A percentile compares a stretch with the other conserved stretches of the same genome.
These are phyloP conservation scores for Meloidogyne hapla DNA, from an alignment of 1,140 invertebrate species.

Conservation along the genomic window DNA sequence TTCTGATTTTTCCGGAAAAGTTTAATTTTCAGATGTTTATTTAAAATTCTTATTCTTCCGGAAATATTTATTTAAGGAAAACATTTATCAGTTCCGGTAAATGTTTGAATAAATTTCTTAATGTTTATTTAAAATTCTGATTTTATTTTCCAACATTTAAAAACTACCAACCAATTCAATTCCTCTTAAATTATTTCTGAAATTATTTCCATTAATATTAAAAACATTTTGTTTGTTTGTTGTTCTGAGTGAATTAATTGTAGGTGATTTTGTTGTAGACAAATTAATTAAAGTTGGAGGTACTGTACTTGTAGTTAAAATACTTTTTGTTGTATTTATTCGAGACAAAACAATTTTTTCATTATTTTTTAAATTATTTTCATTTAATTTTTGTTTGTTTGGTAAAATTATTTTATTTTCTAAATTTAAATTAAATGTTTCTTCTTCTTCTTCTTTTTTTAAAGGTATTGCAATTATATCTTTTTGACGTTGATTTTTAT, in stretches of 20 bases:
- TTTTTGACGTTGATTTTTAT: not conserved
- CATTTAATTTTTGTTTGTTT: slow-evolving; percentile 2
- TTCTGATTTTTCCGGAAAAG: too few species aligned
- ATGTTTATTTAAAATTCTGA: too few species aligned
- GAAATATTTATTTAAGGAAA: too few species aligned
- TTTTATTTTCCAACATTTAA: too few species aligned
- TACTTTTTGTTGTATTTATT: too few species aligned
- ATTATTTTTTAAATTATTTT: slow-evolving; percentile 7
- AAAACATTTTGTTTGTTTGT: not conserved
- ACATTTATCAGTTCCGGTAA: too few species aligned
- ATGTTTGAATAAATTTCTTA: too few species aligned
- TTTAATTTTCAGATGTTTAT: too few species aligned
- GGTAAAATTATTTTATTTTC: not conserved
- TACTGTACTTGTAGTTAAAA: not conserved
- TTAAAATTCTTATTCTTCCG: too few species aligned
- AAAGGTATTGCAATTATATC: not conserved
- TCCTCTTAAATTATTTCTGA: not conserved
- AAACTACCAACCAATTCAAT: not conserved
- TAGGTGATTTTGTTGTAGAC: not conserved
- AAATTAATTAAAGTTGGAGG: too few species aligned
- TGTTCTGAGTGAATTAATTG: not conserved
- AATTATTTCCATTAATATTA: not conserved
- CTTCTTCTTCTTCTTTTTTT: not conserved
- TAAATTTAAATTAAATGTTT: not conserved
- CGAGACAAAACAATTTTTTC: not conserved